phyloP scores from a whole-genome alignment of 1,140 invertebrate genomes.

The Teleopsis dalmanni region DNA sequence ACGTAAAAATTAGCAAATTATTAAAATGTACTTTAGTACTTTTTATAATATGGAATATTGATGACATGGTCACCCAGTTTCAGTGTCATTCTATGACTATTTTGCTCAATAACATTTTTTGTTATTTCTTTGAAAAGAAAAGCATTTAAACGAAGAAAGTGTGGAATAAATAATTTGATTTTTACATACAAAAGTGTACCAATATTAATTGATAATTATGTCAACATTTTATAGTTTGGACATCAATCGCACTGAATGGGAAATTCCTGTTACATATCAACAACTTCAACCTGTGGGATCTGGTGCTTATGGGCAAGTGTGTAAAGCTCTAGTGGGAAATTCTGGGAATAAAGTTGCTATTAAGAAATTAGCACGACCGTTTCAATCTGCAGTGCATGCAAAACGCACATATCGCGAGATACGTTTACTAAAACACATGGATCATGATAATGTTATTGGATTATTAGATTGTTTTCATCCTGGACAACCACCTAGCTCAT shows the following conservation, averaged over 20 bases:
- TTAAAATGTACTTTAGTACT: not conserved
- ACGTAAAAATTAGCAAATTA: no score
- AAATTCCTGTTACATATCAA: conserved; percentile 88
- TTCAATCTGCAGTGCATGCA: conserved; percentile 97
- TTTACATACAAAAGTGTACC: not conserved
- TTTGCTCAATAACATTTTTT: no score
- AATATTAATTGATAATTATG: conserved; percentile 13
- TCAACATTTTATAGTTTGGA: conserved; percentile 73
- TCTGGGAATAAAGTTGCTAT: conserved; percentile 88
- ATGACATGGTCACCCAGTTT: not conserved
- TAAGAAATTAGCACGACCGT: conserved; percentile 94
- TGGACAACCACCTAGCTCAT: conserved; percentile 49
- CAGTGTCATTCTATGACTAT: not conserved
- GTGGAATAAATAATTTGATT: no score
- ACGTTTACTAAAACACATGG: conserved; percentile 94
- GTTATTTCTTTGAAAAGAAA: no score
- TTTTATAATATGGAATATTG: not conserved
- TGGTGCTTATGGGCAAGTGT: conserved; percentile 96
- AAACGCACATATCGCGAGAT: conserved; percentile 97
- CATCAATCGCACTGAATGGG: conserved; percentile 96
- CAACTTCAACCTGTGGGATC: conserved; percentile 88
- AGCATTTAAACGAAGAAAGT: no score
- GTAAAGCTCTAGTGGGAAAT: conserved; percentile 55
- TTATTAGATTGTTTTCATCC: conserved; percentile 92
- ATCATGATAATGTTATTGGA: conserved; percentile 97